Evolutionary conservation across 2,797 vertebrate genomes (phyloP), one percentile per base, ranked within the genome.

Genomic region (Neomorphus geoffroyi): DNA sequence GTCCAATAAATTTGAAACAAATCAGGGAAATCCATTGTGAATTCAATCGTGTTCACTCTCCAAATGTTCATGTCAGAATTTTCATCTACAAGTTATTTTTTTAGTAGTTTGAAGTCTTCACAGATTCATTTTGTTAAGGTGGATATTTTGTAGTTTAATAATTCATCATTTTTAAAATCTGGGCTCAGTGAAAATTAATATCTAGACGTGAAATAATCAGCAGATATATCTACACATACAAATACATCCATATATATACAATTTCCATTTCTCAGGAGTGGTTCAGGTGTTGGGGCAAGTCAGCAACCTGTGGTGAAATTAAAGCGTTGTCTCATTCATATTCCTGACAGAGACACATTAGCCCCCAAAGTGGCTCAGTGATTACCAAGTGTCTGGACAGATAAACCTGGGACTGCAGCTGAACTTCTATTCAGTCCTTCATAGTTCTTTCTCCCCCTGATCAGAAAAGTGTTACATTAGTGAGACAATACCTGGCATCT

Each of bases 301-400:
- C 69, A 88, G 50, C 11, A 82, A 22, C 0, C 10, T 51, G 24
- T 27, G 37, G 17, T 28, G 18, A 87, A 72, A 41, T 71, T 56
- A 87, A 90, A 82, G 22, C 33, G 57, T 23, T 71, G 6, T 18
- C 23, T 81, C 21, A 22, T 39, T 80, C 58, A 23, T 3, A 26
- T 32, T 79, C 33, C 69, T 54, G 61, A 24, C 17, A 88, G 80
- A 23, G 65, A 43, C 10, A 51, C 35, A 24, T 57, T 28, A 26
- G 72, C 61, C 57, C 7, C 27, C 41, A 35, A 28, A 33, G 45
- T 4, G 22, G 24, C 19, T 50, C 45, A 28, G 45, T 37, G 19
- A 32, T n/a, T 26, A 46, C 4, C 0, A 0, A 39, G 5, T 28
- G 28, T 22, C 67, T 22, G 10, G 10, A 4, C 24, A 79, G 50